Conservation (phyloP, 2,113 vertebrate species). For the Zeus faber region DNA sequence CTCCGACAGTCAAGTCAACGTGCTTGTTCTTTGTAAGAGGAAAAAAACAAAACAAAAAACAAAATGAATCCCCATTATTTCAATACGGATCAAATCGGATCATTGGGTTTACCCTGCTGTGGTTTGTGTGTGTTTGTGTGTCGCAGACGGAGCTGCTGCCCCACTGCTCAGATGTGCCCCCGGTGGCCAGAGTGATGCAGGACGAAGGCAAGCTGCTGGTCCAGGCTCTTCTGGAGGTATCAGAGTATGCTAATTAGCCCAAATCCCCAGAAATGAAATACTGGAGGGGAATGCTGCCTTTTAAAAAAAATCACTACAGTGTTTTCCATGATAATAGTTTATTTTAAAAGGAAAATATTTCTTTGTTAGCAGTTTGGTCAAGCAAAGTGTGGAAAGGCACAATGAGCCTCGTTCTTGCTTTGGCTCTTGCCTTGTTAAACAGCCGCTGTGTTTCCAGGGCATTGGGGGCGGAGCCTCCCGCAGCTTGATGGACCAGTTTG, state of each 20-base stretch:
- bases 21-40: conserved; percentile 95
- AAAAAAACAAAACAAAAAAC: neutral
- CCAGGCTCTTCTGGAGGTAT: conserved; percentile 92
- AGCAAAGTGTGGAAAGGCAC: too few species aligned
- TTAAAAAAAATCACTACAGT: too few species aligned
- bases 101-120: too few species aligned
- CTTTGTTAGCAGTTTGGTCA: too few species aligned
- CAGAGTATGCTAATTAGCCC: too few species aligned
- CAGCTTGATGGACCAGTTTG: conserved; percentile 96
- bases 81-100: too few species aligned
- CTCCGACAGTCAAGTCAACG: conserved; percentile 95
- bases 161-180: conserved; percentile 87
- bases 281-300: too few species aligned
- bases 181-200: conserved; percentile 88
- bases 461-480: conserved; percentile 93
- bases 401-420: too few species aligned
- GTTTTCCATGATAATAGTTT: too few species aligned
- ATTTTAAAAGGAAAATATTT: too few species aligned
- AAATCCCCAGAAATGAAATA: too few species aligned
- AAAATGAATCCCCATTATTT: neutral
- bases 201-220: conserved; percentile 89
- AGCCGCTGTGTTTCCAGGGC: conserved; percentile 69
- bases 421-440: conserved; percentile 15
- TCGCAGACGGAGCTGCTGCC: conserved; percentile 92
- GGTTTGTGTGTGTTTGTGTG: conserved; percentile 20